Base-by-base conservation (phyloP, 2,888 invertebrate species). In the Ichneumoninae sp. region DNA sequence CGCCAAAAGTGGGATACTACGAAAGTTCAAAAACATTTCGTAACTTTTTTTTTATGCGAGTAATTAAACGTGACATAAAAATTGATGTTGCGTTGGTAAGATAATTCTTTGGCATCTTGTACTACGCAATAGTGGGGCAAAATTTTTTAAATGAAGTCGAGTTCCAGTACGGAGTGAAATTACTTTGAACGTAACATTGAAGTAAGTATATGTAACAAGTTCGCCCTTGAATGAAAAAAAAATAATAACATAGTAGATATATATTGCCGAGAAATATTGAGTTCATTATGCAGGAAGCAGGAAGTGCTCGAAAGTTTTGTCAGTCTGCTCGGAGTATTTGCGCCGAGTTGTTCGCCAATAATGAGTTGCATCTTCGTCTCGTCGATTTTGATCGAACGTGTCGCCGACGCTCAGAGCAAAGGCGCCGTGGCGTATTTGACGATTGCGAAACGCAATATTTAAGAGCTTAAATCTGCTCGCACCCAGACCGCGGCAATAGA, bases 401-500 rank as follows among this genome's bases (percentile, higher is more conserved):
- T 13, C 13, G 57, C 57, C 8, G 1, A 2, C 10, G 8, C 16
- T 22, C 22, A 0, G 22, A 13, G 26, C 13, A 8, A 1, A 26
- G 10, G 22, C 13, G 4, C 4, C 22, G 26, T 1, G 0, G 19
- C 19, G 3, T 22, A 26, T 57, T 57, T 4, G 57, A 57, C 1
- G 26, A 79, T 76, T 54, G 33, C 66, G 47, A 57, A 74, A 62
- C 7, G 50, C 26, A 80, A 72, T 76, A 62, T 80, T 84, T 69
- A 60, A 69, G 69, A 44, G 44, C 47, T 69, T 60, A 69, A 77
- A 69, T 77, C 30, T 57, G 44, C 30, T 69, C 68, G 62, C 52
- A 26, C 65, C 60, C 52, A 74, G 26, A 22, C 26, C 77, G 68
- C 47, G 76, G 69, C 83, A 83, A 87, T 88, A 87, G 88, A 88